A percentile compares a stretch with the other conserved stretches of the same genome.
Evolutionary conservation across 2,113 vertebrate genomes (phyloP).

Genomic region (Sisor rabdophorus): DNA sequence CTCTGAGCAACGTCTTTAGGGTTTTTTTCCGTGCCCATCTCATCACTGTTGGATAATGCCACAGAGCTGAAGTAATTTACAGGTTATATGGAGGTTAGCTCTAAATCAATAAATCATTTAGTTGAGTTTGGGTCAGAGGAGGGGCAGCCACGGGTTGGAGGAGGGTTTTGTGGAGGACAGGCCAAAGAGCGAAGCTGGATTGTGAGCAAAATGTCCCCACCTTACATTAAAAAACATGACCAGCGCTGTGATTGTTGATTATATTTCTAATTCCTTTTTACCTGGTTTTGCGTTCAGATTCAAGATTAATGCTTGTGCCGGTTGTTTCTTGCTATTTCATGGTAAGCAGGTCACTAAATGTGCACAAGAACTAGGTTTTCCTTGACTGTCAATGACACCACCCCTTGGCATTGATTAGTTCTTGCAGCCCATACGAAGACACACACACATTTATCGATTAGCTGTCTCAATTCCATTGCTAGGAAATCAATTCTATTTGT

Average conservation of each 20-base stretch:
- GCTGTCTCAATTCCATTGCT: constrained; percentile 63
- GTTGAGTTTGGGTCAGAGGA: constrained; percentile 49
- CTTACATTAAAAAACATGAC: constrained; percentile 27
- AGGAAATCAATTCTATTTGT: constrained; percentile 71
- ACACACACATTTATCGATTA: constrained; percentile 70
- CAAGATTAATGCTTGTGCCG: too few relatives aligned
- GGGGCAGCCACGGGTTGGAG: constrained; percentile 29
- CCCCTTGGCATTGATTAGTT: constrained; percentile 66
- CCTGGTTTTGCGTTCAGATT: too few relatives aligned
- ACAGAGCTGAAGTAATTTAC: constrained; percentile 67
- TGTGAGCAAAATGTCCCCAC: constrained; percentile 28
- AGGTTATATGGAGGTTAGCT: constrained; percentile 65
- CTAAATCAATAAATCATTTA: constrained; percentile 74
- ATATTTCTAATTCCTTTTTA: not conserved
- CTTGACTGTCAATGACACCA: constrained; percentile 66
- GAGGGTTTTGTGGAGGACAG: constrained; percentile 4
- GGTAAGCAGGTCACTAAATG: constrained; percentile 35
- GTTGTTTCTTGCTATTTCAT: not conserved
- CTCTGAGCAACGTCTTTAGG: constrained; percentile 56
- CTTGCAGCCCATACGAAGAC: constrained; percentile 59
- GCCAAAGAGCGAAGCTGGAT: constrained; percentile 42
- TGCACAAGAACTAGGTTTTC: constrained; percentile 59
- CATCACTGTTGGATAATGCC: constrained; percentile 66
- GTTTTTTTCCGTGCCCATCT: constrained; percentile 52
- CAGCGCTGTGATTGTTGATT: not conserved